Base-by-base conservation (phyloP, 2,113 vertebrate species). In the Strigops habroptila region DNA sequence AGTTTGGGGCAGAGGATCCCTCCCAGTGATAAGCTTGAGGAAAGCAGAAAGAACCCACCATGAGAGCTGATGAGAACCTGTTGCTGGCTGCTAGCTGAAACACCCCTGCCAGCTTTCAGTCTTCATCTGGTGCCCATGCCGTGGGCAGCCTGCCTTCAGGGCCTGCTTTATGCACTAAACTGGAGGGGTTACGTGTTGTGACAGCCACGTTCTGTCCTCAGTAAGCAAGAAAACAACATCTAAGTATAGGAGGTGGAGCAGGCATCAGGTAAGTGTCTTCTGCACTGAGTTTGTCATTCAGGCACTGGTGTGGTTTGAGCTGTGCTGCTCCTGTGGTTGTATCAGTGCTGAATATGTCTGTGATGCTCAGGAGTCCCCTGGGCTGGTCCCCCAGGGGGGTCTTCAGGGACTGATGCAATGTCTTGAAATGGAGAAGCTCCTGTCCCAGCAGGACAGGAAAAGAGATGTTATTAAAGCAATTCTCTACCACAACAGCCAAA, bases 301-400 rank as follows among this genome's bases (percentile, higher is more conserved):
- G 62, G 31, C 28, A 35, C 49, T 52, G 52, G 21, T n/a, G 19
- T 9, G 15, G 35, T 49, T 60, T 60, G 51, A 39, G 53, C 35
- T 37, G 53, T 31, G 28, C 21, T 60, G 69, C 37, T 82, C 19
- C 57, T 1, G 1, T 2, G 22, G 14, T 46, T 37, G 12, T 76
- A 1, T 22, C 17, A 1, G 62, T 30, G 37, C 30, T 18, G 37
- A 63, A 8, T 0, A 1, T 1, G 3, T 33, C 22, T 39, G 67
- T 62, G 44, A 24, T 17, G 33, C 14, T 59, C 5, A 6, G 37
- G 51, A 28, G 21, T 23, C 27, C 30, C 27, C 39, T 4, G 14
- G 21, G 63, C 24, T 51, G 44, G 30, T 63, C 74, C 23, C 23
- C 24, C 51, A 7, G 37, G 33, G 41, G 28, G 28, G 18, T 44